phyloP scores from a whole-genome alignment of 1,140 invertebrate species.

The Chrysoperla carnea region DNA sequence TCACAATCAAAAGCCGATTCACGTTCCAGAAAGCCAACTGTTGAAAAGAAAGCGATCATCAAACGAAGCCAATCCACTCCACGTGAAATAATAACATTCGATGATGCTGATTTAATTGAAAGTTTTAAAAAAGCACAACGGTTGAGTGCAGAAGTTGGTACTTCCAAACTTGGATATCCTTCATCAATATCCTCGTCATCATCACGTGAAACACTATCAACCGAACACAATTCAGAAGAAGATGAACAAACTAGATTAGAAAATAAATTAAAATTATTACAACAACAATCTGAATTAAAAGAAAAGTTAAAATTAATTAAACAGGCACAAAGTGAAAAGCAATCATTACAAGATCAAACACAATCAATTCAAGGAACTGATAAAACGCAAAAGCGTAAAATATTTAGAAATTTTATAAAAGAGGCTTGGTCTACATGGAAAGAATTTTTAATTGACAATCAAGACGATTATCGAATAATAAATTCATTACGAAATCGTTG shows the following conservation, averaged over 20 bases:
- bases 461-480: slow-evolving; percentile 30
- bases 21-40: neutral
- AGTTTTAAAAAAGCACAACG: slow-evolving; percentile 24
- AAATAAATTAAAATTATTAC: slow-evolving; percentile 17
- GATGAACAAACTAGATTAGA: slow-evolving; percentile 24
- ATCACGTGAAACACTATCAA: slow-evolving; percentile 27
- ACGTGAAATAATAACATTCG: slow-evolving; percentile 16
- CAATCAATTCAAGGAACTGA: neutral
- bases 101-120: slow-evolving; percentile 29
- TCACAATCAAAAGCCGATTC: neutral
- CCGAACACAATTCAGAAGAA: slow-evolving; percentile 27
- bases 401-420: slow-evolving; percentile 7
- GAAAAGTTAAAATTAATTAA: slow-evolving; percentile 6
- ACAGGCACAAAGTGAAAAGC: slow-evolving; percentile 7
- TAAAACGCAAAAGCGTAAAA: neutral
- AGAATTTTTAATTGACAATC: slow-evolving; percentile 35
- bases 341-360: neutral
- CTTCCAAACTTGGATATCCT: slow-evolving; percentile 27
- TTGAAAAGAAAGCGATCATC: neutral
- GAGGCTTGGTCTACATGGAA: slow-evolving; percentile 30
- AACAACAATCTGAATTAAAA: neutral
- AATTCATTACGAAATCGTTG: slow-evolving; percentile 43
- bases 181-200: slow-evolving; percentile 29
- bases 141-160: slow-evolving; percentile 11
- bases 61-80: slow-evolving; percentile 28